Base-by-base conservation (phyloP, 2,113 vertebrate species). In the Pseudolaguvia tuberculata region DNA sequence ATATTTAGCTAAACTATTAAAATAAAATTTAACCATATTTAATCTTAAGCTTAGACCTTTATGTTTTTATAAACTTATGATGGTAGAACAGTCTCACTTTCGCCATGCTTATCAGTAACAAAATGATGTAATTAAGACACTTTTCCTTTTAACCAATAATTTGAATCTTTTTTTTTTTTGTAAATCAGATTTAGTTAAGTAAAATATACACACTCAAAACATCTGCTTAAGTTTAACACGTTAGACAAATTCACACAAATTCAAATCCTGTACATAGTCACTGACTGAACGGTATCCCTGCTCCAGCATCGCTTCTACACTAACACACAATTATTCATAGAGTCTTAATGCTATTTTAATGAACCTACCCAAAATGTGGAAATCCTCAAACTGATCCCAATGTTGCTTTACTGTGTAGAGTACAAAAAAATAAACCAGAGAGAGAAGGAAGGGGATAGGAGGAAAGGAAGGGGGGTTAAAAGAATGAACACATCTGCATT, bases 281-380 rank as follows among this genome's bases (percentile, higher is more conserved):
- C 12, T 12, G 12, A 25, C 7, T 47, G 23, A 47, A 25, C n/a
- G 23, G 42, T 8, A 21, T 66, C 42, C 47, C 3, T 27, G 42
- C 42, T 17, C 14, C 42, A 4, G 21, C 63, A 48, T 66, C 62
- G n/a, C n/a, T 65, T 20, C 5, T 0, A 47, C 62, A 45, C 35
- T 15, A 23, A 65, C n/a, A 48, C 62, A 48, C 62, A 50, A 50
- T 7, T 8, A 59, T 14, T 47, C 11, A n/a, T 58, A 58, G 20
- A 13, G 47, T 8, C n/a, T n/a, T 18, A 58, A 23, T 21, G 47
- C 8, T 25, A 21, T 5, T 2, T 4, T 25, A 66, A 42, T 12
- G 5, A 55, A 45, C 66, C 11, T 61, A 76, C 75, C 74, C 14
- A 11, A 14, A 39, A 21, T 57, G 13, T 15, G n/a, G 31, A 51